Conservation (phyloP, 2,113 vertebrate species). For the Colius striatus region DNA sequence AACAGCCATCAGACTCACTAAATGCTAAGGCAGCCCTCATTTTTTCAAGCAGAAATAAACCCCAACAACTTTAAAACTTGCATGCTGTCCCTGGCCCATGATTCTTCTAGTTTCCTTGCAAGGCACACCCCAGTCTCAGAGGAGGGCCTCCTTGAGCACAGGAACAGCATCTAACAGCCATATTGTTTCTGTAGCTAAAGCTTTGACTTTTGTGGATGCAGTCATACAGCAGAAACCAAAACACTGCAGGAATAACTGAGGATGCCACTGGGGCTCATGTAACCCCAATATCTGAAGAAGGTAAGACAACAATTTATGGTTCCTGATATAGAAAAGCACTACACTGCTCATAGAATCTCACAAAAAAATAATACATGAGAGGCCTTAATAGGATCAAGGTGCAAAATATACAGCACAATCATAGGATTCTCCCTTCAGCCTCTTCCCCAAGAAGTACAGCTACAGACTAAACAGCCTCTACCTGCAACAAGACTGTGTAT, state of each 20-base stretch:
- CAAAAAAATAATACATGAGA: neutral
- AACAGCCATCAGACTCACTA: neutral
- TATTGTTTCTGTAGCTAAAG: neutral
- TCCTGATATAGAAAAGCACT: neutral
- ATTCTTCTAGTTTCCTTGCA: neutral
- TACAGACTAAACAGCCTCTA: neutral
- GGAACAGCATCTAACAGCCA: neutral
- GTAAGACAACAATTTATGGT: neutral
- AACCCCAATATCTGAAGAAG: neutral
- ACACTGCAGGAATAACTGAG: neutral
- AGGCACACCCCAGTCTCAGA: neutral
- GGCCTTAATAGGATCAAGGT: neutral
- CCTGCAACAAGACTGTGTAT: neutral
- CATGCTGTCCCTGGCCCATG: neutral
- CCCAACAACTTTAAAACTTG: neutral
- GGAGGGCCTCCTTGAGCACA: neutral
- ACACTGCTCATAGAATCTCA: neutral
- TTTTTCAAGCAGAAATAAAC: neutral
- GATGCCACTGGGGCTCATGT: neutral
- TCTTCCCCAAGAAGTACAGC: neutral
- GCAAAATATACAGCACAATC: neutral
- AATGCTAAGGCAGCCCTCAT: neutral
- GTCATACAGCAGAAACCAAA: neutral
- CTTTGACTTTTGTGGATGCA: neutral
- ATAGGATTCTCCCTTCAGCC: neutral